Base-by-base conservation (phyloP, 2,797 vertebrate species). In the Lepus oiostolus region DNA sequence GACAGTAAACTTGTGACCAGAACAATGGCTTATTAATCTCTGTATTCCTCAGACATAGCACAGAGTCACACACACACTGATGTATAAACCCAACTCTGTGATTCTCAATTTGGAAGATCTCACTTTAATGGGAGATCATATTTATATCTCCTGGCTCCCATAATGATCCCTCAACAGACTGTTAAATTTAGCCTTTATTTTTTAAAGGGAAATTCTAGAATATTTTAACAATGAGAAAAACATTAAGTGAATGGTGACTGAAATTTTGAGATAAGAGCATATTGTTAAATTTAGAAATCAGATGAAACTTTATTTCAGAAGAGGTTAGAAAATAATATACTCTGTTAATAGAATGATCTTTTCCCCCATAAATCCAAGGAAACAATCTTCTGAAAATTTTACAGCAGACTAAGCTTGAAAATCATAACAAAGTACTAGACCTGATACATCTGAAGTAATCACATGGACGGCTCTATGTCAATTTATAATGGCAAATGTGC, bases 241-340 rank as follows among this genome's bases (percentile, higher is more conserved):
- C 85, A 70, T 77, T 83, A 95, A 88, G n/a, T 85, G n/a, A 24
- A 93, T 87, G 90, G 50, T 95, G 76, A 94, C 77, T 91, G 79
- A 65, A 92, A 83, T 81, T 93, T 95, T 83, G 65, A 93, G 62
- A 76, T 86, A 95, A 94, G 30, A 92, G 26, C 7, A 60, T 16
- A 74, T 7, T 32, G 24, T 93, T 96, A 90, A 95, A 96, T 95
- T 96, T 91, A 95, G 90, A 95, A 95, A 95, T 86, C 65, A 91
- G 74, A 96, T 77, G 50, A 92, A 92, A 77, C 65, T 89, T 92
- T 68, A 54, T 22, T 90, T 88, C 42, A 77, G 42, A 93, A 94
- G 86, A 63, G 50, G 16, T 90, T 87, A 81, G 76, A 92, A 91
- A 95, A 95, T 68, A 93, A 89, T 93, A 81, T 17, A 75, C 21